Evolutionary conservation across 2,797 vertebrate genomes (phyloP), one percentile per base, ranked within the genome.

Genomic region (Centroberyx gerrardi): DNA sequence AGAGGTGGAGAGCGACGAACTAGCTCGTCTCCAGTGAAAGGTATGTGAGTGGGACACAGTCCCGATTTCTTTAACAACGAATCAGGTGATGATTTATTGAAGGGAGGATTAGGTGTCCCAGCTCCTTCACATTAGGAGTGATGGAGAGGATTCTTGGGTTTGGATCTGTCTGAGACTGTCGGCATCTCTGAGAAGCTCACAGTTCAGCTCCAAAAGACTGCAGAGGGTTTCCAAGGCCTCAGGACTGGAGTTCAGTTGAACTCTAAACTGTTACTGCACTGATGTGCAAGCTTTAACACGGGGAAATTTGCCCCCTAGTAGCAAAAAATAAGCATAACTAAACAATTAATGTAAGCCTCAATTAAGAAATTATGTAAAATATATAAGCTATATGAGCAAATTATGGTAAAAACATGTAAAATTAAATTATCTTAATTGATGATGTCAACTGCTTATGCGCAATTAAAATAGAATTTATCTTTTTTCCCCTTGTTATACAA

Each of bases 331-430:
- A 69, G 72, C 76, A 76, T 49, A 58, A 69, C 69, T 81, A 71
- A 86, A 84, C 29, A 72, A 58, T 65, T 55, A 3, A 72, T 87
- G 82, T 66, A 59, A 64, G 75, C 72, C 18, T 62, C 67, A 61
- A 64, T 81, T 69, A 83, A 15, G 12, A 60, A 9, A 42, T 84
- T 74, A 81, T 82, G 76, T 68, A 82, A 89, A 85, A 83, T 55
- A 80, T 31, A 49, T 48, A 68, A 33, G 48, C 33, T 72, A 78
- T 71, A 69, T 22, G 54, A 74, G 55, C n/a, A 72, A 76, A 88
- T 86, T 59, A 64, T 63, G 38, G 36, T 36, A 68, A 80, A 81
- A 68, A 69, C 62, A 60, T 81, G 64, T n/a, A 62, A 83, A 83
- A 85, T 72, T 5, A 68, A 72, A 89, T 85, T 71, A 68, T 60